These are phyloP conservation scores for Lumbricus terrestris DNA, from an alignment of 2,888 invertebrate genomes.

Conservation along the genomic window DNA sequence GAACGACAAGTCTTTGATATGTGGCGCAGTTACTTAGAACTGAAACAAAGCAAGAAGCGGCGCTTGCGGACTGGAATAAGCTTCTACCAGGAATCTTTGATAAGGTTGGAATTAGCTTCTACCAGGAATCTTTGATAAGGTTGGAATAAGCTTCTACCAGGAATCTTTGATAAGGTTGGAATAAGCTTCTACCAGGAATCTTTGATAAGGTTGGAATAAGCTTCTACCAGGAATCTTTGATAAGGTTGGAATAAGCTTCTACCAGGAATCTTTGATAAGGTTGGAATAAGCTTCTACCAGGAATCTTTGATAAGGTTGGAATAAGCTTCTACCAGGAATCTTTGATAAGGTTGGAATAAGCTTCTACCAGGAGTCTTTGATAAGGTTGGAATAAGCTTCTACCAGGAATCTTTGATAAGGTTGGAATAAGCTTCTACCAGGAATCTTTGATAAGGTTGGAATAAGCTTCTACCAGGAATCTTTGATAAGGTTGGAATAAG, in stretches of 20 bases:
- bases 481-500: neutral
- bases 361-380: neutral
- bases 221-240: neutral
- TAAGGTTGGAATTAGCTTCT: neutral
- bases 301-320: neutral
- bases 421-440: neutral
- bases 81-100: neutral
- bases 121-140: too few relatives aligned
- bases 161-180: neutral
- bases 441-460: neutral
- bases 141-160: neutral
- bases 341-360: neutral
- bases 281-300: neutral
- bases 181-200: neutral
- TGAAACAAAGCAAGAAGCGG: neutral
- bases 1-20: neutral
- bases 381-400: neutral
- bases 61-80: neutral
- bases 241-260: neutral
- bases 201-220: neutral
- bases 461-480: neutral
- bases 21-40: neutral
- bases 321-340: neutral
- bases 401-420: neutral
- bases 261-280: neutral